A percentile compares a stretch with the other conserved stretches of the same genome.
Evolutionary conservation across 1,140 invertebrate species (phyloP).

Genomic region (Drosophila micromelanica): DNA sequence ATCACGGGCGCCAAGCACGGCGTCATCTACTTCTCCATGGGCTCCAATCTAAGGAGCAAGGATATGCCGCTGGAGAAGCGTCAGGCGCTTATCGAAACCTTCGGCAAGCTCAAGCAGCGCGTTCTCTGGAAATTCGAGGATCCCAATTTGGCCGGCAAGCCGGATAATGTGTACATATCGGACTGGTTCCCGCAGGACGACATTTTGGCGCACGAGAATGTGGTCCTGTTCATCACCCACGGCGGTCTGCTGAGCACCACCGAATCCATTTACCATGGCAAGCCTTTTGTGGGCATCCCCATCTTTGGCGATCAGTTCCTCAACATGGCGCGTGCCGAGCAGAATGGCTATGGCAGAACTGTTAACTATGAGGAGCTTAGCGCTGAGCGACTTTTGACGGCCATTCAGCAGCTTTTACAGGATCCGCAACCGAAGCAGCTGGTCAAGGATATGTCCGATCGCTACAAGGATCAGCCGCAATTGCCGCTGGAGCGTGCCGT

Average conservation of each 20-base stretch:
- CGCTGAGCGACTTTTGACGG: constrained; percentile 40
- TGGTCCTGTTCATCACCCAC: constrained; percentile 90
- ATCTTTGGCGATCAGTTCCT: constrained; percentile 88
- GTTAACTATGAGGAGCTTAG: constrained; percentile 59
- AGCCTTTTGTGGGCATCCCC: constrained; percentile 90
- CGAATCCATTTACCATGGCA: constrained; percentile 89
- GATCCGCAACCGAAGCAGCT: constrained; percentile 72
- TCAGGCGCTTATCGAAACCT: constrained; percentile 85
- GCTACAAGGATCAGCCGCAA: constrained; percentile 87
- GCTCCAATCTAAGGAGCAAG: constrained; percentile 86
- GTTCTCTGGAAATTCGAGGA: constrained; percentile 90
- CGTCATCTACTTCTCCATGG: constrained; percentile 87
- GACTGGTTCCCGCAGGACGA: constrained; percentile 91
- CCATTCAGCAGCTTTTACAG: constrained; percentile 57
- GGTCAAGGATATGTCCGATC: constrained; percentile 86
- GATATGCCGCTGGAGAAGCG: constrained; percentile 85
- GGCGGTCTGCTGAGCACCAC: constrained; percentile 89
- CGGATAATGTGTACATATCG: constrained; percentile 87
- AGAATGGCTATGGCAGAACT: constrained; percentile 85
- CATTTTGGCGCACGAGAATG: constrained; percentile 89
- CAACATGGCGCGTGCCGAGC: constrained; percentile 85
- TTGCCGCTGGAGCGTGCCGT: constrained; percentile 88
- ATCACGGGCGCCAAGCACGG: constrained; percentile 86
- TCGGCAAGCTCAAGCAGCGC: constrained; percentile 86
- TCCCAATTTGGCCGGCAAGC: constrained; percentile 85